Base-by-base conservation (phyloP, 2,888 invertebrate genomes). In the Clanis bilineata region DNA sequence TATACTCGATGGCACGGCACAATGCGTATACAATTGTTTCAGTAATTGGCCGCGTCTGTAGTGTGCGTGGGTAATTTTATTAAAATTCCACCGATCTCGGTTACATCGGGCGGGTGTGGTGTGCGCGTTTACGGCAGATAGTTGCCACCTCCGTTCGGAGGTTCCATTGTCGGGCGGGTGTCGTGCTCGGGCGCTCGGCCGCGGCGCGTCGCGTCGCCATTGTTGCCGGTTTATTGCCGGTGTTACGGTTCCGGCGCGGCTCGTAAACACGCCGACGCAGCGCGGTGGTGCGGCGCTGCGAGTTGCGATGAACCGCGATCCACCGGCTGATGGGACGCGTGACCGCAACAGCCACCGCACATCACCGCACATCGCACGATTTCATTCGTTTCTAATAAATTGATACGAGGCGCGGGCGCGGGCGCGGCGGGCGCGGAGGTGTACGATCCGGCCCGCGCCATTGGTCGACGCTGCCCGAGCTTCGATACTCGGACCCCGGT, bases 311-410 rank as follows among this genome's bases (percentile, higher is more conserved):
- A 76, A 75, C 82, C 78, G 73, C 78, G 81, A 85, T 83, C 78
- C 73, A 74, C 76, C 72, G 75, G 73, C 78, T 82, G 86, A 90
- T 89, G 90, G 83, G 86, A 86, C 86, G 77, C 76, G 82, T 76
- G 84, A 90, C 90, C 91, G 86, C 91, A 91, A 76, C 80, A 87
- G 89, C 87, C 88, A 90, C 90, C 90, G 86, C 91, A 90, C 85
- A 51, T 51, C 57, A 57, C 82, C 82, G 76, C 39, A 41, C 39
- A 41, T 41, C 15, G 39, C 39, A 18, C 82, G 88, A 82, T 83
- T 90, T 86, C 90, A 90, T 92, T 88, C 88, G 83, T 88, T 86
- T 88, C 90, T 89, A 90, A 90, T 91, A 90, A 91, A 90, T 90
- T 92, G 91, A 92, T 92, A 91, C 79, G 80, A 85, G 81, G 77